Conservation (phyloP, 2,113 vertebrate genomes). For the Microcebus murinus region DNA sequence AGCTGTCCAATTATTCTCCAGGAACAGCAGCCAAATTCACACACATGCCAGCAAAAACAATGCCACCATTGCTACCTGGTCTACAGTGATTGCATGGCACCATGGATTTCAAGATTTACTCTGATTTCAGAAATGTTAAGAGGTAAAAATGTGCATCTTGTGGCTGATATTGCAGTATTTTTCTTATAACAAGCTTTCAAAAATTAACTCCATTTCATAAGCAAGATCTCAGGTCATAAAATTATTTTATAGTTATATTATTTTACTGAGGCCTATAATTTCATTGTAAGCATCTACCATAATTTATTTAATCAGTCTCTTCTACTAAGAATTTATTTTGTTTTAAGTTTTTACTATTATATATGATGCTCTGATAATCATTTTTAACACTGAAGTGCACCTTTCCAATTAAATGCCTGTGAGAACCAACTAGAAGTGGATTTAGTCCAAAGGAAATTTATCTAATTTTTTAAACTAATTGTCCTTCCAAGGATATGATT, state of each 20-base stretch:
- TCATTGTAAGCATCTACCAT: not conserved
- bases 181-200: slow-evolving; percentile 26
- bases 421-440: not conserved
- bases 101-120: not conserved
- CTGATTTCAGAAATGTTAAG: not conserved
- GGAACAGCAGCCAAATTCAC: not conserved
- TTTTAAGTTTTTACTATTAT: not conserved
- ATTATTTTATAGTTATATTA: not conserved
- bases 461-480: not conserved
- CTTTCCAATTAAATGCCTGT: not conserved
- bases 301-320: not conserved
- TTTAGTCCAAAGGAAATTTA: slow-evolving; percentile 23
- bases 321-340: slow-evolving; percentile 17
- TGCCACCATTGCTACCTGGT: too few relatives aligned
- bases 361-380: not conserved
- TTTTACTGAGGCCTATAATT: not conserved
- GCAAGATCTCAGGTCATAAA: slow-evolving; percentile 4
- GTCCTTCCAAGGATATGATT: not conserved
- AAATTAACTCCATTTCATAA: slow-evolving; percentile 26
- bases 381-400: not conserved
- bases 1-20: not conserved
- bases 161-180: not conserved
- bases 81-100: fast-evolving
- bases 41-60: not conserved
- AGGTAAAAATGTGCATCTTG: not conserved